phyloP scores from a whole-genome alignment of 1,140 invertebrate species.

The Caenorhabditis inopinata region DNA sequence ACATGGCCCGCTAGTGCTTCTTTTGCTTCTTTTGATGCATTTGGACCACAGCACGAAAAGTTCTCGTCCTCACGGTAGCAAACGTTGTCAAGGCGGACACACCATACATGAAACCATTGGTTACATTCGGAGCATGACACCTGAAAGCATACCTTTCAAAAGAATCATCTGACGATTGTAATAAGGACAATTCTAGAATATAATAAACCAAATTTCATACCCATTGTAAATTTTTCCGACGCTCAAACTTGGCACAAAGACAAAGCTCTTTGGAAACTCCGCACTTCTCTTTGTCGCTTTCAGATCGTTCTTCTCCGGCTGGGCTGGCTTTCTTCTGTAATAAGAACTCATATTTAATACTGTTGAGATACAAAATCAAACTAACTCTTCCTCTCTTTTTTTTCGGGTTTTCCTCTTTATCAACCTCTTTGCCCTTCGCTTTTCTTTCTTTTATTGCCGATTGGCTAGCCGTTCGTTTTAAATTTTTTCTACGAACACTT shows the following conservation, averaged over 20 bases:
- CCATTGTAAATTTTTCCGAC: background rate
- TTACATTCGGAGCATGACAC: background rate
- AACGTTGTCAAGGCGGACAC: background rate
- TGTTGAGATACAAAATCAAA: background rate
- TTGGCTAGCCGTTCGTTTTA: background rate
- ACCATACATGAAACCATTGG: background rate
- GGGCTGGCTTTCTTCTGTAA: constrained; percentile 3
- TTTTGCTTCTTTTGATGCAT: background rate
- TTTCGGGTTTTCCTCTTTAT: background rate
- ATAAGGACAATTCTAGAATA: background rate
- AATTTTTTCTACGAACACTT: background rate
- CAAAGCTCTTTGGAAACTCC: background rate
- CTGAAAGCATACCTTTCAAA: background rate
- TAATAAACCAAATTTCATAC: background rate
- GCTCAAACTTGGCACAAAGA: background rate
- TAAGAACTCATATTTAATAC: background rate
- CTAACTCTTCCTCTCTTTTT: background rate
- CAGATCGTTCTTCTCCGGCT: background rate
- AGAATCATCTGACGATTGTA: background rate
- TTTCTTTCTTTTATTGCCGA: background rate
- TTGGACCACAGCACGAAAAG: background rate
- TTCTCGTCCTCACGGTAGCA: background rate
- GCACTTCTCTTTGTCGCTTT: background rate
- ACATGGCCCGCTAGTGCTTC: too few relatives aligned
- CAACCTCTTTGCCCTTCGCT: background rate